Percentiles rank a stretch among this genome's conserved stretches.
These are phyloP conservation scores for Orchestes rusci DNA, from an alignment of 2,888 invertebrate species.

Conservation along the genomic window DNA sequence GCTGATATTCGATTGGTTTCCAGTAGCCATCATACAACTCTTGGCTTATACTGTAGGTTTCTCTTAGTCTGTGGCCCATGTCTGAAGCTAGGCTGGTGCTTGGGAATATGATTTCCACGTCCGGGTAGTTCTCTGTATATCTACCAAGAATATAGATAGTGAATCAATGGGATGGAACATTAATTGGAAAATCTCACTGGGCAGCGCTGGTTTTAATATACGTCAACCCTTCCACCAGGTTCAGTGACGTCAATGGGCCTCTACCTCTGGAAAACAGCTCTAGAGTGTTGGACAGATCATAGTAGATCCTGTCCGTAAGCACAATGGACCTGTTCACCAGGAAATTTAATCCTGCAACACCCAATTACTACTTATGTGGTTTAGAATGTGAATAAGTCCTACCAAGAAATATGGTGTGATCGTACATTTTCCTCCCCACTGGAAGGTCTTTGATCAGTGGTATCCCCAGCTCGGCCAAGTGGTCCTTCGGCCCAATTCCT, in stretches of 20 bases:
- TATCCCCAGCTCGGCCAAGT: conserved; percentile 51
- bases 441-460: conserved; percentile 57
- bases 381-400: conserved; percentile 2
- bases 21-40: conserved; percentile 52
- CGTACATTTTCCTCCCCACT: conserved; percentile 59
- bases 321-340: conserved; percentile 30
- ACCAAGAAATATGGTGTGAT: conserved; percentile 51
- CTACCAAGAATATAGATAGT: conserved; percentile 4
- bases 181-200: conserved; percentile 8
- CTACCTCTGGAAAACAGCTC: conserved; percentile 44
- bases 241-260: conserved; percentile 50
- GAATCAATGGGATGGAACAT: too few relatives aligned
- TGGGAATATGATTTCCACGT: conserved; percentile 62
- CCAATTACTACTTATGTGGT: conserved; percentile 1
- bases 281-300: conserved; percentile 37
- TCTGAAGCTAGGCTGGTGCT: conserved; percentile 45
- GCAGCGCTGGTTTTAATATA: conserved; percentile 54
- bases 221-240: conserved; percentile 53
- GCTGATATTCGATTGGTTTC: conserved; percentile 46
- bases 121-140: conserved; percentile 50
- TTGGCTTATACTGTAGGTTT: conserved; percentile 49
- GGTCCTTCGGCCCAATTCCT: conserved; percentile 54
- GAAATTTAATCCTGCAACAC: conserved; percentile 38
- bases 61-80: conserved; percentile 32
- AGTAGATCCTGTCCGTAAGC: conserved; percentile 22